These are phyloP conservation scores for Drosophila neocordata DNA, from an alignment of 1,140 invertebrate species.

Conservation along the genomic window DNA sequence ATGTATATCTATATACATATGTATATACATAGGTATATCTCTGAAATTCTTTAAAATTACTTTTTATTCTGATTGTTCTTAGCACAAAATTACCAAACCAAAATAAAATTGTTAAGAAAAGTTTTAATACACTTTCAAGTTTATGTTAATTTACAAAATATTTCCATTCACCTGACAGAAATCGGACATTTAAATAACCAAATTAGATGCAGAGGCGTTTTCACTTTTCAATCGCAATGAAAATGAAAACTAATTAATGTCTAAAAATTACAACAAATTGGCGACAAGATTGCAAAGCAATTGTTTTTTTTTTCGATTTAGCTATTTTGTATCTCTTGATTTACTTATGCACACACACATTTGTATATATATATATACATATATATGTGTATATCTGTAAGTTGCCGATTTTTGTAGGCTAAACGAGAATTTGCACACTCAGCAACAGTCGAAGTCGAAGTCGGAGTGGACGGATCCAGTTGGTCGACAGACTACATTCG, in stretches of 20 bases:
- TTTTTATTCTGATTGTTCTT: no score
- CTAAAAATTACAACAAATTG: conserved; percentile 53
- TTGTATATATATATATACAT: conserved; percentile 27
- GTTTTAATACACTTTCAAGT: no score
- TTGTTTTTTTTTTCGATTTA: conserved; percentile 8
- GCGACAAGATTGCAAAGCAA: conserved; percentile 58
- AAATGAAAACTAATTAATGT: conserved; percentile 65
- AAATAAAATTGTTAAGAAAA: no score
- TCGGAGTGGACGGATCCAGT: conserved; percentile 29
- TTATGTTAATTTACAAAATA: neutral
- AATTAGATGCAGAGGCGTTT: conserved; percentile 39
- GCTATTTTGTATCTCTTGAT: conserved; percentile 3
- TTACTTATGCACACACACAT: conserved; percentile 4
- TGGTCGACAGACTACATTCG: conserved; percentile 27
- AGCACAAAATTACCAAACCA: no score
- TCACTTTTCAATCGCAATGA: conserved; percentile 51
- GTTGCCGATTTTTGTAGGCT: conserved; percentile 44
- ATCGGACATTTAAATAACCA: conserved; percentile 1
- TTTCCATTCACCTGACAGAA: conserved; percentile 29
- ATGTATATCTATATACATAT: no score
- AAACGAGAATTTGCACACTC: conserved; percentile 68
- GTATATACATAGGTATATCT: no score
- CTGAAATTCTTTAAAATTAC: no score
- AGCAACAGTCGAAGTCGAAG: conserved; percentile 29
- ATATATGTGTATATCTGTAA: neutral